These are phyloP conservation scores for Bungarus multicinctus DNA, from an alignment of 2,113 vertebrate genomes.

Conservation along the genomic window DNA sequence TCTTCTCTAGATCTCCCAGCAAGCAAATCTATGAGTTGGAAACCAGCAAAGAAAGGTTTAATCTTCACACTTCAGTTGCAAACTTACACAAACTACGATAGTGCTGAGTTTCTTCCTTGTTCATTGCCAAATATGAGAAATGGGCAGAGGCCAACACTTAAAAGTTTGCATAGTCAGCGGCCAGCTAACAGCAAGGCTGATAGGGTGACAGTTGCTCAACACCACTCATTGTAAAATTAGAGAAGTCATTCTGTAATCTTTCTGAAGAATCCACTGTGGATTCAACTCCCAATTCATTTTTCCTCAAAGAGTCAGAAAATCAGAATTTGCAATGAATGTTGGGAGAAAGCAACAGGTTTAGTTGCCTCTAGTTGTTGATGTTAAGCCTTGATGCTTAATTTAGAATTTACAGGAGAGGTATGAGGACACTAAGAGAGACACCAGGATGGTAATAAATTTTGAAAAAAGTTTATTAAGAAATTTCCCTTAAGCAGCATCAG, in stretches of 20 bases:
- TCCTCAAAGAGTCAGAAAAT: not conserved
- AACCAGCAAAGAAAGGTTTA: not conserved
- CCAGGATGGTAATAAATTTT: not conserved
- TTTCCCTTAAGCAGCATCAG: not conserved
- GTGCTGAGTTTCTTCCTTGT: not conserved
- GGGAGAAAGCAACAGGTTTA: not conserved
- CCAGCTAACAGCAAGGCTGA: too few species aligned
- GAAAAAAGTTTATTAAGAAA: not conserved
- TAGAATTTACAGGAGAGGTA: not conserved
- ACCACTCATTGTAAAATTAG: not conserved
- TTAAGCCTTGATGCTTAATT: not conserved
- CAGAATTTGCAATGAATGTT: not conserved
- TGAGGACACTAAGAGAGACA: not conserved
- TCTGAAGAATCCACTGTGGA: not conserved
- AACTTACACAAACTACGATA: not conserved
- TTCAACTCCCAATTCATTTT: not conserved
- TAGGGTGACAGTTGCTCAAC: not conserved
- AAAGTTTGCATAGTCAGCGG: not conserved
- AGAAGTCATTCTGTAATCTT: not conserved
- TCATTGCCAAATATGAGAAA: not conserved
- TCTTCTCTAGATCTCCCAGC: not conserved
- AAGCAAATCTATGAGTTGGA: not conserved
- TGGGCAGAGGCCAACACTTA: not conserved
- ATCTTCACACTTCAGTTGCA: not conserved
- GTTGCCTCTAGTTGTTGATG: not conserved